Conservation (phyloP, 2,113 vertebrate species). For the Furnarius figulus region DNA sequence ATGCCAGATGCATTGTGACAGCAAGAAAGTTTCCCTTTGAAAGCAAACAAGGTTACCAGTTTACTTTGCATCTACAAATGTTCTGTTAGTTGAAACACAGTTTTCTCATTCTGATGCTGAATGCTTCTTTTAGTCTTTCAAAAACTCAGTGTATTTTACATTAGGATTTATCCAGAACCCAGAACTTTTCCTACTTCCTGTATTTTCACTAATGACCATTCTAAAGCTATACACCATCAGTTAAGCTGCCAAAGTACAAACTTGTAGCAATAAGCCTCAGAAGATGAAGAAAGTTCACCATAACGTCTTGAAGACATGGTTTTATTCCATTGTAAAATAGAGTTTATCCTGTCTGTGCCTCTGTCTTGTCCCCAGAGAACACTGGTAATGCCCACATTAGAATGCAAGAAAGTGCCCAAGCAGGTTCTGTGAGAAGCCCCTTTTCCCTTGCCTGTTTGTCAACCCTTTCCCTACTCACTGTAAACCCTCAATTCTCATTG, state of each 20-base stretch:
- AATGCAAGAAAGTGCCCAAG: too few species aligned
- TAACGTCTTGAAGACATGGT: too few species aligned
- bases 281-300: too few species aligned
- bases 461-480: too few species aligned
- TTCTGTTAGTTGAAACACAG: neutral
- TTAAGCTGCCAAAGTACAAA: neutral
- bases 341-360: too few species aligned
- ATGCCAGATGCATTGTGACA: neutral
- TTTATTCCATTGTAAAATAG: too few species aligned
- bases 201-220: neutral
- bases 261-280: too few species aligned
- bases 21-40: neutral
- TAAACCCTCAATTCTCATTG: too few species aligned
- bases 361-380: too few species aligned
- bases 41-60: fast-evolving
- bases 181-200: neutral
- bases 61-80: neutral
- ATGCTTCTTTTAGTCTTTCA: neutral
- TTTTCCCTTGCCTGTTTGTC: too few species aligned
- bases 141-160: neutral
- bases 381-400: too few species aligned
- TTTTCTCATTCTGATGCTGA: neutral
- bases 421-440: too few species aligned
- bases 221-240: neutral
- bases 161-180: neutral